These are phyloP conservation scores for Carpatolechia fugitivella DNA, from an alignment of 2,888 invertebrate genomes.

Conservation along the genomic window DNA sequence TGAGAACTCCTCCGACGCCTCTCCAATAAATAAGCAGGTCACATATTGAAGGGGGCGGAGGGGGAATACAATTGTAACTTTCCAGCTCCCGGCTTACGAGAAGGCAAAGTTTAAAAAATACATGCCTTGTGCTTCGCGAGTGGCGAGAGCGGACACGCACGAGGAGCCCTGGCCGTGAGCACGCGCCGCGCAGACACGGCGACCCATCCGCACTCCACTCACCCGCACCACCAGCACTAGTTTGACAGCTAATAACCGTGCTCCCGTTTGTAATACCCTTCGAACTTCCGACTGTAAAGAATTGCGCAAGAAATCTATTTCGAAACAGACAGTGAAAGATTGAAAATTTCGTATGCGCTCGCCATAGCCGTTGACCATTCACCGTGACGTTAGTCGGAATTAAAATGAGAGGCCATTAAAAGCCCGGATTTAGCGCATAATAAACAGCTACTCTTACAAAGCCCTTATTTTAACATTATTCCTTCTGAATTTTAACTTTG, in stretches of 20 bases:
- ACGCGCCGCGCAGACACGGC: constrained; percentile 33
- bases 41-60: constrained; percentile 76
- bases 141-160: constrained; percentile 22
- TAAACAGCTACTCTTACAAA: constrained; percentile 46
- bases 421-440: constrained; percentile 62
- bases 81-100: constrained; percentile 64
- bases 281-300: not conserved
- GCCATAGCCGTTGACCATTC: constrained; percentile 47
- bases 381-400: constrained; percentile 58
- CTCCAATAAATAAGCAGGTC: constrained; percentile 79
- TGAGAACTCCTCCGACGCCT: constrained; percentile 73
- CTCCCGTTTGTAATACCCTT: constrained; percentile 5
- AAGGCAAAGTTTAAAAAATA: constrained; percentile 77
- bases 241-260: constrained; percentile 12
- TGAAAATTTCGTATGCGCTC: constrained; percentile 47
- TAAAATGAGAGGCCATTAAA: constrained; percentile 69
- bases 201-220: not conserved
- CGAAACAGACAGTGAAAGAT: constrained; percentile 6
- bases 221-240: constrained; percentile 11
- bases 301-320: not conserved
- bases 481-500: constrained; percentile 36
- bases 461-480: constrained; percentile 29
- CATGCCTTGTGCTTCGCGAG: constrained; percentile 55
- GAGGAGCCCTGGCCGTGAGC: constrained; percentile 23
- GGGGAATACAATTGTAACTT: constrained; percentile 78